Conservation (phyloP, 1,140 invertebrate species). For the Polyergus mexicanus region DNA sequence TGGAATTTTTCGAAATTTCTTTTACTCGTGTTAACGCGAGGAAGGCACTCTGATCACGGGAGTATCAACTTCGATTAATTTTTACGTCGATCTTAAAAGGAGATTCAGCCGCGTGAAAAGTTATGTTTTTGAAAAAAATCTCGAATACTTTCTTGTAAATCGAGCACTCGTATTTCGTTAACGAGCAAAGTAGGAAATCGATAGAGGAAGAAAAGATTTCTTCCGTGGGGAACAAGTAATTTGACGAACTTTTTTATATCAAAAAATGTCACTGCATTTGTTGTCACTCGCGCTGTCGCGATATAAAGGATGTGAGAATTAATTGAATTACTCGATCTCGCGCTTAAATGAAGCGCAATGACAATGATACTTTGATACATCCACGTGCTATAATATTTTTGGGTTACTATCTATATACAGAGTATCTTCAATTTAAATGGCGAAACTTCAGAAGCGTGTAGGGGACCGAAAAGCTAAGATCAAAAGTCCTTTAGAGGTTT, state of each 20-base stretch:
- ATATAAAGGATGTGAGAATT: neutral
- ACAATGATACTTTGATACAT: neutral
- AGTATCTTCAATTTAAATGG: no score
- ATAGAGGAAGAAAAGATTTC: neutral
- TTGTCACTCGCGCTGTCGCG: neutral
- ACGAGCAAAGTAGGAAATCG: conserved; percentile 1
- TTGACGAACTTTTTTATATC: neutral
- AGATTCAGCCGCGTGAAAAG: neutral
- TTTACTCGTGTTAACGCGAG: no score
- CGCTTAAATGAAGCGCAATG: neutral
- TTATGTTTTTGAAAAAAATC: conserved; percentile 14
- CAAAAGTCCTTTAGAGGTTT: no score
- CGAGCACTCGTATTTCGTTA: conserved; percentile 7
- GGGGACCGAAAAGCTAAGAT: no score
- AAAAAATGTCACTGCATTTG: neutral
- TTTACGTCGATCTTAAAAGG: neutral
- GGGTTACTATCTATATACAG: no score
- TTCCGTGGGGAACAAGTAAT: neutral
- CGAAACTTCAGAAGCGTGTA: no score
- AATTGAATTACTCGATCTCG: neutral
- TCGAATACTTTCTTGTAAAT: neutral
- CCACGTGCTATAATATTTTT: neutral
- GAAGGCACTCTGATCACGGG: neutral
- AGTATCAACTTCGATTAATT: neutral
- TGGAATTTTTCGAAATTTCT: no score